Percentiles rank a stretch among this genome's conserved stretches.
Conservation (phyloP, 2,113 vertebrate genomes). For the Pipra filicauda region DNA sequence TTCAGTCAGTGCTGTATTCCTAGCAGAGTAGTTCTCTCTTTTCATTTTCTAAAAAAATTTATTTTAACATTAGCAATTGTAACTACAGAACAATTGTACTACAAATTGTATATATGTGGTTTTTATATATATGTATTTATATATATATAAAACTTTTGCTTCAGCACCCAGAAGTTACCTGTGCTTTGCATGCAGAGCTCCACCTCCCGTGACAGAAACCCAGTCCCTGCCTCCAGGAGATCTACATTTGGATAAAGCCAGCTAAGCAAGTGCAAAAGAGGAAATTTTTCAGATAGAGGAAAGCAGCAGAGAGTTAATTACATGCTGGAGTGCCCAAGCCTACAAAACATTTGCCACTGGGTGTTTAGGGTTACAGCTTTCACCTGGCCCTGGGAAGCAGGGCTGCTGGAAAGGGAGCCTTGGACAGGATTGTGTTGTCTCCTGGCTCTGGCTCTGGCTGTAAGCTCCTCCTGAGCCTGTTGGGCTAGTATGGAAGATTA, state of each 20-base stretch:
- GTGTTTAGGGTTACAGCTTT: not conserved
- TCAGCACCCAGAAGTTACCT: not conserved
- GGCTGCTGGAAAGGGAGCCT: not conserved
- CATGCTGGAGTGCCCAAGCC: not conserved
- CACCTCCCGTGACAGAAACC: not conserved
- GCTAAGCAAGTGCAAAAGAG: not conserved
- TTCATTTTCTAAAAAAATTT: not conserved
- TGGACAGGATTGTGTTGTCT: not conserved
- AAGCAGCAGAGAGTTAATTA: not conserved
- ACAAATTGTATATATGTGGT: rapidly evolving
- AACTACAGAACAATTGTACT: not conserved
- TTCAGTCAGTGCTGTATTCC: not conserved
- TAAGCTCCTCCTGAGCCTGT: not conserved
- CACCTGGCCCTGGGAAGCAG: not conserved
- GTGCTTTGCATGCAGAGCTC: rapidly evolving
- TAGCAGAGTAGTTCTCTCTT: not conserved
- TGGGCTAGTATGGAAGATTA: not conserved
- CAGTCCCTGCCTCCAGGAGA: not conserved
- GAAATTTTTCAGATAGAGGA: not conserved
- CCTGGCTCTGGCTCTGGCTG: not conserved
- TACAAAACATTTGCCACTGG: not conserved
- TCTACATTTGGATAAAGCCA: not conserved
- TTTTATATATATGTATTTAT: not conserved
- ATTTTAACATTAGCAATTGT: not conserved
- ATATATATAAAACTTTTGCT: not conserved